Conservation (phyloP, 2,888 invertebrate genomes). For the Acanthosepion lycidas region DNA sequence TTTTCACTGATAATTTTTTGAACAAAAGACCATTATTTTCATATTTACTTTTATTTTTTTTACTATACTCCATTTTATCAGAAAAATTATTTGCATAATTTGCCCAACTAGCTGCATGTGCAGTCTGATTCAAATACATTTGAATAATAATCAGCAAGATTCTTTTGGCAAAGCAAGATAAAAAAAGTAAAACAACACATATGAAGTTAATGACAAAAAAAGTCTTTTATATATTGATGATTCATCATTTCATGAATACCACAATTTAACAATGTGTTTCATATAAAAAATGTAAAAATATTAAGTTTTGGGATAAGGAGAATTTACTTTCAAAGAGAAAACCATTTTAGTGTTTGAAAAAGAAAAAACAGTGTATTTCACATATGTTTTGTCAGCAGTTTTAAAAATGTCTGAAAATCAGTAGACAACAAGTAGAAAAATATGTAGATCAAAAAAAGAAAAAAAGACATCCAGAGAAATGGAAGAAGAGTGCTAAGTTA, state of each 20-base stretch:
- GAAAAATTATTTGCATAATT: not conserved
- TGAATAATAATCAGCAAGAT: not conserved
- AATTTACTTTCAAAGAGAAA: not conserved
- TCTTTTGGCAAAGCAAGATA: not conserved
- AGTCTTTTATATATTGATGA: not conserved
- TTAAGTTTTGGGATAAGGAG: not conserved
- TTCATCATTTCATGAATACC: not conserved
- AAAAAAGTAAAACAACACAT: not conserved
- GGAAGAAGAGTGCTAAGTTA: not conserved
- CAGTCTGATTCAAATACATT: not conserved
- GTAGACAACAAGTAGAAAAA: not conserved
- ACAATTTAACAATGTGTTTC: not conserved
- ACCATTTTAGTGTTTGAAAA: not conserved
- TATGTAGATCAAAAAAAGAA: not conserved
- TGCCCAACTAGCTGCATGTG: not conserved
- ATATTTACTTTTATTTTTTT: not conserved
- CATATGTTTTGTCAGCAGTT: not conserved
- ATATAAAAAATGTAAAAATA: conserved; percentile 33
- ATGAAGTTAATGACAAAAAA: not conserved
- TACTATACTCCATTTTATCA: not conserved
- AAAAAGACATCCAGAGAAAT: not conserved
- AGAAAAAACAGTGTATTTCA: not conserved
- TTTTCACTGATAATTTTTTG: not conserved
- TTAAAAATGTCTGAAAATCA: not conserved
- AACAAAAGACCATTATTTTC: not conserved